phyloP scores from a whole-genome alignment of 2,888 invertebrate species.

The Heliconius cydno region DNA sequence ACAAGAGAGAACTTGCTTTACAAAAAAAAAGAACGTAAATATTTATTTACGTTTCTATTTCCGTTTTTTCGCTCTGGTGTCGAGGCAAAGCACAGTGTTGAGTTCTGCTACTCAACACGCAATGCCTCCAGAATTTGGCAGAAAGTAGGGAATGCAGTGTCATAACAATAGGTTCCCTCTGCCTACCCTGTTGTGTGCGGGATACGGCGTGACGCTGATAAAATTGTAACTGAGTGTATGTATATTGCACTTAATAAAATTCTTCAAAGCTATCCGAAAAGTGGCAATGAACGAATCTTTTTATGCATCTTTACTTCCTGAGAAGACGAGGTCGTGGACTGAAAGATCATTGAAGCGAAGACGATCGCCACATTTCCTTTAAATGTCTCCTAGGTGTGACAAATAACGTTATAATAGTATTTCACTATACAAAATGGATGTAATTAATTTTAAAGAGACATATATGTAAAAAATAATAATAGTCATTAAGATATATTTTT shows the following conservation, averaged over 20 bases:
- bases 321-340: slow-evolving; percentile 30
- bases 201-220: too few relatives aligned
- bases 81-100: too few relatives aligned
- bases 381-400: neutral
- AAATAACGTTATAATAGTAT: neutral
- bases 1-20: too few relatives aligned
- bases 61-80: too few relatives aligned
- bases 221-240: neutral
- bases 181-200: too few relatives aligned
- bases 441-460: neutral
- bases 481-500: neutral
- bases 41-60: neutral
- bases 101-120: too few relatives aligned
- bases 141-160: too few relatives aligned
- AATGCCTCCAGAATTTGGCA: too few relatives aligned
- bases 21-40: too few relatives aligned
- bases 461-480: neutral
- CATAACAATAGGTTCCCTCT: too few relatives aligned
- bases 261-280: neutral
- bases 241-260: neutral
- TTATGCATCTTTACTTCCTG: slow-evolving; percentile 29
- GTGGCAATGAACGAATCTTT: neutral
- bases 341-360: slow-evolving; percentile 31
- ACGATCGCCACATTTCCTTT: slow-evolving; percentile 27
- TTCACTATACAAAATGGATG: neutral